Evolutionary conservation across 1,140 invertebrate genomes (phyloP), one percentile per base, ranked within the genome.

Genomic region (Theocolax elegans): DNA sequence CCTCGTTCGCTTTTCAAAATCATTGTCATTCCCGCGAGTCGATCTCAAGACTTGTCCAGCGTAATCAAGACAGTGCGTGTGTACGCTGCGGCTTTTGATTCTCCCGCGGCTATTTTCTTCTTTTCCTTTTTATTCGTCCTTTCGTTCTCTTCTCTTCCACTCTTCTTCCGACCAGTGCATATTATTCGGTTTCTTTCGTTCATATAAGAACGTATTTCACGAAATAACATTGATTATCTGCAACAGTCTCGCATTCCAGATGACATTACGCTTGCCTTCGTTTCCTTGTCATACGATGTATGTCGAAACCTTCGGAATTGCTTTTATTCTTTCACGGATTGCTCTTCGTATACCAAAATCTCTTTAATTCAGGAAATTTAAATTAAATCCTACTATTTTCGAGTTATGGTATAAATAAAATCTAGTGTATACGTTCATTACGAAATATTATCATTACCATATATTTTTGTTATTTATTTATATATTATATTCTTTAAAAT

Each of bases 21-120:
- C 81, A 84, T 84, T 83, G 81, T 83, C 79, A 83, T 84, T 82
- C 77, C 69, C 74, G 69, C 68, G 62, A 74, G 48, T 68, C 66
- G 72, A 74, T 64, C 73, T 21, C 35, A 38, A 65, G 48, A 23
- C 29, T 54, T 21, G 49, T n/a, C 38, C n/a, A n/a, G 38, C 15
- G 46, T 42, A 65, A 54, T 53, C 38, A 60, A 60, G 58, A 65
- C 19, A 64, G 21, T 13, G n/a, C 10, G 21, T 31, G 21, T 48
- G 44, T 51, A 31, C 7, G 40, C 75, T 79, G 42, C 51, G 13
- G 9, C 15, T 13, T 13, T 48, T 8, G 38, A 21, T 27, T 21
- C 4, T 9, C 17, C 8, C 21, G 12, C 21, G 17, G 13, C 17
- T 12, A 2, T 48, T 51, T 25, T 38, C 6, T 31, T 19, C 4